A percentile compares a stretch with the other conserved stretches of the same genome.
These are phyloP conservation scores for Halocynthia aurantium DNA, from an alignment of 23 tunicate species.

Conservation along the genomic window DNA sequence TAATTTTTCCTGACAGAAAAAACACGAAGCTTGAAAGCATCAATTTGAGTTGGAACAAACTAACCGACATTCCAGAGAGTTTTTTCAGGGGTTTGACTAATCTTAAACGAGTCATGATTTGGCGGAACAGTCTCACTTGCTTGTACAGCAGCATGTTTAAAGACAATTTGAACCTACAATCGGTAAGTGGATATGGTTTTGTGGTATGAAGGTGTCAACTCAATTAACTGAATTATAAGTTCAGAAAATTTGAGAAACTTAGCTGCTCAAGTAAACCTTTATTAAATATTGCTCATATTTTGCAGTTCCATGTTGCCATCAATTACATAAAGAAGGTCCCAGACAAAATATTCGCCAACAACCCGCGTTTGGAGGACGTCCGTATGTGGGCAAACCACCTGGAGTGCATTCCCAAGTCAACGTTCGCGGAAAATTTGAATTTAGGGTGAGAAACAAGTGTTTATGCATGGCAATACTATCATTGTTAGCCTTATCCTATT, in stretches of 20 bases:
- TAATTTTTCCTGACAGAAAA: slow-evolving; percentile 20
- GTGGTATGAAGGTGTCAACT: background rate
- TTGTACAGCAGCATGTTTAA: slow-evolving; percentile 38
- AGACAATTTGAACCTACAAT: slow-evolving; percentile 13
- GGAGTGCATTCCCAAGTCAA: slow-evolving; percentile 41
- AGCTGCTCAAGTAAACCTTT: background rate
- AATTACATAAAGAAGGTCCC: slow-evolving; percentile 56
- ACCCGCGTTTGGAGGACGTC: slow-evolving; percentile 24
- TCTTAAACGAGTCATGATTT: slow-evolving; percentile 18
- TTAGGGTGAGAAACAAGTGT: slow-evolving; percentile 25
- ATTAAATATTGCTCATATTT: background rate
- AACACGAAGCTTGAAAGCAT: slow-evolving; percentile 33
- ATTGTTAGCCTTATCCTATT: too few species aligned
- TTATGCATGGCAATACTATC: background rate
- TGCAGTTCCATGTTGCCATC: slow-evolving; percentile 61
- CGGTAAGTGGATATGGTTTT: slow-evolving; percentile 1
- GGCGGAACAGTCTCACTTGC: slow-evolving; percentile 52
- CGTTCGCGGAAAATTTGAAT: slow-evolving; percentile 34
- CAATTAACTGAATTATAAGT: too few species aligned
- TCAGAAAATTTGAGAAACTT: too few species aligned
- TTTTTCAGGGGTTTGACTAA: slow-evolving; percentile 25
- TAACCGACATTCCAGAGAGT: slow-evolving; percentile 39
- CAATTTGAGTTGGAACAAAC: slow-evolving; percentile 62
- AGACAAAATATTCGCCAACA: slow-evolving; percentile 34
- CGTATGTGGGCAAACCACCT: slow-evolving; percentile 67